Base-by-base conservation (phyloP, 2,797 vertebrate genomes). In the Threskiornis aethiopicus region DNA sequence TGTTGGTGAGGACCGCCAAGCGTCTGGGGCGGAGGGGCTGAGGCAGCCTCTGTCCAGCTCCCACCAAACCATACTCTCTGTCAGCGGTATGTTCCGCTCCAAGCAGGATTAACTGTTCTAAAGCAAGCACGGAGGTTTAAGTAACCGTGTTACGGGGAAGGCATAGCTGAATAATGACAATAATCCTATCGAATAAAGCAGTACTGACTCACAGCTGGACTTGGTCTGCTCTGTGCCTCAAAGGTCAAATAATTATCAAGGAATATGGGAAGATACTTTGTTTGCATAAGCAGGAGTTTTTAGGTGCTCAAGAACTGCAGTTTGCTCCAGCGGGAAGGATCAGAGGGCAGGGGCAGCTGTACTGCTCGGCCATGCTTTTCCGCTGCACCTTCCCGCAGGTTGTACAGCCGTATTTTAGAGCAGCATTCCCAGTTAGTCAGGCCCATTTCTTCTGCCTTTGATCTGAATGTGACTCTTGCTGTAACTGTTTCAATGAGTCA, bases 61-160 rank as follows among this genome's bases (percentile, higher is more conserved):
- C 44, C 31, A 46, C 25, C 24, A 28, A 35, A 25, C 39, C 51
- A 9, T 9, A 1, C 24, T 46, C 0, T 0, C 31, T 29, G 21
- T 24, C 44, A 39, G 18, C 6, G 3, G 3, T 25, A 11, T 1
- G 17, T 67, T 28, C 26, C 28, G n/a, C 47, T 58, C 15, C 5
- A 1, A 62, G 81, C 11, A 6, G 49, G 42, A 62, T 2, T 54
- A 54, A n/a, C 42, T 47, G n/a, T 25, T 62, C 26, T 37, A 62
- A 78, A 58, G 46, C 51, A 75, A 46, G 16, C 10, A 1, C 11
- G 8, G 22, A 29, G 13, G 44, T 52, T 85, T 62, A 37, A 61
- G 31, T 28, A 39, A 44, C 33, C 14, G 0, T 8, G 7, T 22
- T 66, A 19, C 25, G 18, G 84, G 26, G 24, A 37, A 59, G 35